A percentile compares a stretch with the other conserved stretches of the same genome.
These are phyloP conservation scores for Odontophorus gujanensis DNA, from an alignment of 2,113 vertebrate genomes.

Conservation along the genomic window DNA sequence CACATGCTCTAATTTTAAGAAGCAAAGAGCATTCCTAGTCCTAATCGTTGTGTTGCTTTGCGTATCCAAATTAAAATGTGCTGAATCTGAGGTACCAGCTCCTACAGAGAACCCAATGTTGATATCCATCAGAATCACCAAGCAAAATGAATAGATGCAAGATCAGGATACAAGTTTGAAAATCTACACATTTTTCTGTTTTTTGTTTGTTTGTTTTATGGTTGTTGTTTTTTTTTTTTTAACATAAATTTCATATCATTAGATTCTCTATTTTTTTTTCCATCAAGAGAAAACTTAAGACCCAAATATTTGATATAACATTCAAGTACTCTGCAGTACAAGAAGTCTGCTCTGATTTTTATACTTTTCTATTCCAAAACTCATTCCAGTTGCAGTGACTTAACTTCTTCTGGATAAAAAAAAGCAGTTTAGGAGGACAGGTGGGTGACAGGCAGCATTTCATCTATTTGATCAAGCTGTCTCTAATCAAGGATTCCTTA, in stretches of 20 bases:
- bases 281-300: background rate
- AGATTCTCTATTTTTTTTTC: background rate
- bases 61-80: background rate
- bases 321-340: conserved; percentile 1
- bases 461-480: background rate
- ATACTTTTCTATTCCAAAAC: background rate
- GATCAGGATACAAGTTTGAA: background rate
- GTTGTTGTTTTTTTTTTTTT: background rate
- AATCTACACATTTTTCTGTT: background rate
- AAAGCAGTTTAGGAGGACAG: background rate
- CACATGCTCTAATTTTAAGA: background rate
- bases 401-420: background rate
- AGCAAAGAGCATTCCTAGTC: background rate
- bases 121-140: background rate
- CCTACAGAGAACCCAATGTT: background rate
- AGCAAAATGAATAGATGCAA: background rate
- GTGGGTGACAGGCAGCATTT: background rate
- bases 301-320: background rate
- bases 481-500: background rate
- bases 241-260: background rate
- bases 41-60: background rate
- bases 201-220: too few relatives aligned
- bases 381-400: background rate
- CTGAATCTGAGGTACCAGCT: background rate
- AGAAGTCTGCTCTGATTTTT: background rate